These are phyloP conservation scores for Digitonthophagus gazella DNA, from an alignment of 2,888 invertebrate species.

Conservation along the genomic window DNA sequence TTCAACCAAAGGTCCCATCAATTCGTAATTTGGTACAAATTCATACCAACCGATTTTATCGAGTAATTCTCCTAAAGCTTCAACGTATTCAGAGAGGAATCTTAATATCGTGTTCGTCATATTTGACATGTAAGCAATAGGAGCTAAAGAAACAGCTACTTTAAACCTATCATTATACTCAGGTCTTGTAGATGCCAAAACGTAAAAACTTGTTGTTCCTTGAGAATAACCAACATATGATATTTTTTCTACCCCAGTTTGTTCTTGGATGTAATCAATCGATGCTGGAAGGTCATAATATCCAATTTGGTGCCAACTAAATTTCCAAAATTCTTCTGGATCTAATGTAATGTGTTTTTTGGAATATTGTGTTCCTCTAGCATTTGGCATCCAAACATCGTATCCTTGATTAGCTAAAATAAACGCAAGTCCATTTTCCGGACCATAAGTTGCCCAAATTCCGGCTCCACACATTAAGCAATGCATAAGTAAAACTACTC, in stretches of 20 bases:
- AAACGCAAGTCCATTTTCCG: conserved; percentile 59
- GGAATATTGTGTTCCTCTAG: conserved; percentile 70
- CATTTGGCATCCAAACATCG: conserved; percentile 81
- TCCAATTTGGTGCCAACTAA: conserved; percentile 75
- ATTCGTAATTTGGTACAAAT: conserved; percentile 16
- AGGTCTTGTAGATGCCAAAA: conserved; percentile 62
- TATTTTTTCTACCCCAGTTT: conserved; percentile 59
- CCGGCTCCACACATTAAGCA: conserved; percentile 72
- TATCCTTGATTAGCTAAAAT: conserved; percentile 67
- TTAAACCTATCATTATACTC: conserved; percentile 65
- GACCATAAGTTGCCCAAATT: conserved; percentile 72
- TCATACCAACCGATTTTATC: conserved; percentile 36
- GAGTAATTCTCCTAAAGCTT: conserved; percentile 38
- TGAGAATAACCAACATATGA: conserved; percentile 80
- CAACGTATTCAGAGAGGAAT: conserved; percentile 10
- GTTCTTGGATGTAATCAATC: conserved; percentile 65
- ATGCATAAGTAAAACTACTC: conserved; percentile 65
- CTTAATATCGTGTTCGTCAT: conserved; percentile 20
- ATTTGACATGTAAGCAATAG: conserved; percentile 39
- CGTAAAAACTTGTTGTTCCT: conserved; percentile 68
- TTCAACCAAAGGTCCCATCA: conserved; percentile 49
- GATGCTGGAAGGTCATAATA: conserved; percentile 74
- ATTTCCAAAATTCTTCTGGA: conserved; percentile 59
- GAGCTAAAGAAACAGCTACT: conserved; percentile 64
- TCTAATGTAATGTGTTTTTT: conserved; percentile 55